A percentile compares a stretch with the other conserved stretches of the same genome.
Conservation (phyloP, 2,888 invertebrate genomes). For the Ichneumoninae sp. region DNA sequence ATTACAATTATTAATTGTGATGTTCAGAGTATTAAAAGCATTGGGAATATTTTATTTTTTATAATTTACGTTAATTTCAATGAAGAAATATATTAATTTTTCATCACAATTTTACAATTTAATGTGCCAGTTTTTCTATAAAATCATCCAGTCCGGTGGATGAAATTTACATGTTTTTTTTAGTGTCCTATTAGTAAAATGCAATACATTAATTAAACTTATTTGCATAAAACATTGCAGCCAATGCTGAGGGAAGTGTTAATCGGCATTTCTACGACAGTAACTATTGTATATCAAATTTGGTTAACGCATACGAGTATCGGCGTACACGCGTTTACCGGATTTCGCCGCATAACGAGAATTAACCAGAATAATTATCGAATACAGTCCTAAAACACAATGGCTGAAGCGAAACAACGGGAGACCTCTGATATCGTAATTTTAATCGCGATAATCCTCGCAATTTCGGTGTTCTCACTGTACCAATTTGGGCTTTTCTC, state of each 20-base stretch:
- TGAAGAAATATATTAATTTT: too few species aligned
- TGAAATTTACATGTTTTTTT: too few species aligned
- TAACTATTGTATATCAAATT: neutral
- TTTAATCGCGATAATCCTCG: constrained; percentile 40
- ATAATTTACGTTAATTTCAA: too few species aligned
- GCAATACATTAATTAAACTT: neutral
- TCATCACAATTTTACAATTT: too few species aligned
- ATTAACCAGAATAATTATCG: constrained; percentile 19
- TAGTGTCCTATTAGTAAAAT: neutral
- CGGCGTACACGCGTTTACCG: neutral
- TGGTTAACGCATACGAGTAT: neutral
- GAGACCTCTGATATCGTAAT: constrained; percentile 33
- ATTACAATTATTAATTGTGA: too few species aligned
- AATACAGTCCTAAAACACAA: neutral
- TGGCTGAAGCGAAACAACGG: neutral
- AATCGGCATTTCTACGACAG: neutral
- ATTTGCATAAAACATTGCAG: neutral
- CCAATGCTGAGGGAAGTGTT: neutral
- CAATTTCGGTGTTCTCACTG: constrained; percentile 32
- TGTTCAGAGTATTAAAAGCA: too few species aligned
- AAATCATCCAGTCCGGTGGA: too few species aligned
- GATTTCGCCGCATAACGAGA: constrained; percentile 26
- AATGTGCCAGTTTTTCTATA: too few species aligned
- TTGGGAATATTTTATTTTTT: too few species aligned
- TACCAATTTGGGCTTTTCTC: neutral